A percentile compares a stretch with the other conserved stretches of the same genome.
Conservation (phyloP, 2,113 vertebrate genomes). For the Rhagologus leucostigma region DNA sequence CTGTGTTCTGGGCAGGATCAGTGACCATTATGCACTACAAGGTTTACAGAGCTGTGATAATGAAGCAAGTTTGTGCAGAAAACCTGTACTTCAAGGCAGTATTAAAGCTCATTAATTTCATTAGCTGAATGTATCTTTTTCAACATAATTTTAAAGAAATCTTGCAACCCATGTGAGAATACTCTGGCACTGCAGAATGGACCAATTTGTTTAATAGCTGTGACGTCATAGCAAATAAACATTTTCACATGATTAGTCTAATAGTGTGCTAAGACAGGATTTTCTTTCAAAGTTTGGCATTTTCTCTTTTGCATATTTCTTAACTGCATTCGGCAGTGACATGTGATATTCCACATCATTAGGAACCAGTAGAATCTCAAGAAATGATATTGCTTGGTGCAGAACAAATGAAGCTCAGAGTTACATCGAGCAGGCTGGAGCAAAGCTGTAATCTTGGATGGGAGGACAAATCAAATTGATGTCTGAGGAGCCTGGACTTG, state of each 20-base stretch:
- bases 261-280: background rate
- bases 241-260: slow-evolving; percentile 47
- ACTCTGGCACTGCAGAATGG: background rate
- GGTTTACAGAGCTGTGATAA: slow-evolving; percentile 56
- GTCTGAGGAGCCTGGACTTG: background rate
- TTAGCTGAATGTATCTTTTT: slow-evolving; percentile 52
- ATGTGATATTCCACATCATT: slow-evolving; percentile 6
- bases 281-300: slow-evolving; percentile 1
- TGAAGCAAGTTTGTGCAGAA: slow-evolving; percentile 49
- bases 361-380: background rate
- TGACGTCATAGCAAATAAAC: slow-evolving; percentile 51
- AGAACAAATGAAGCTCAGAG: background rate
- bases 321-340: background rate
- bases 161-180: background rate
- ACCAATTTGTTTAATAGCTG: slow-evolving; percentile 49
- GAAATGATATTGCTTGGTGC: background rate
- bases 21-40: slow-evolving; percentile 48
- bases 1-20: slow-evolving; percentile 30
- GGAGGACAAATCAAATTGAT: background rate
- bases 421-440: background rate
- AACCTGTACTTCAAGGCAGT: slow-evolving; percentile 48
- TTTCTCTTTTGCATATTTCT: slow-evolving; percentile 11
- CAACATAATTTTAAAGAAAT: slow-evolving; percentile 21
- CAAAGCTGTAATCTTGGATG: background rate
- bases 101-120: slow-evolving; percentile 66